Percentiles rank a stretch among this genome's conserved stretches.
phyloP scores from a whole-genome alignment of 2,888 invertebrate species.

The Chalcis sispes region DNA sequence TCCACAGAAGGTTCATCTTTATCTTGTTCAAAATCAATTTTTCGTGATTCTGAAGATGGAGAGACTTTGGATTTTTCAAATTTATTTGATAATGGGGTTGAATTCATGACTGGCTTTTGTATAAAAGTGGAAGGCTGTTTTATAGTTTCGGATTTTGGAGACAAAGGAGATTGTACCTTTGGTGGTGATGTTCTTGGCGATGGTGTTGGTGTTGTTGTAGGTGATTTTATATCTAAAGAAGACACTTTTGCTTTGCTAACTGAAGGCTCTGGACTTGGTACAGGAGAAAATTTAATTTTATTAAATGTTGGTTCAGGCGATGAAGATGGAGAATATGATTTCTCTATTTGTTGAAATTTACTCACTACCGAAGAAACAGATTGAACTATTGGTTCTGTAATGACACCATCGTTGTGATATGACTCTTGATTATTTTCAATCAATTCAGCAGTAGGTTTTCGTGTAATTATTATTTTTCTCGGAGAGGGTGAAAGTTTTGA shows the following conservation, averaged over 20 bases:
- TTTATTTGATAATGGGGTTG: conserved; percentile 60
- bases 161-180: conserved; percentile 62
- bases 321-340: conserved; percentile 68
- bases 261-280: conserved; percentile 70
- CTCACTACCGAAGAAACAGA: conserved; percentile 74
- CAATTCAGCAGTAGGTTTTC: conserved; percentile 66
- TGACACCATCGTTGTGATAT: conserved; percentile 68
- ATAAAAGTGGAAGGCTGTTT: conserved; percentile 56
- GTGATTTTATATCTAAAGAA: conserved; percentile 68
- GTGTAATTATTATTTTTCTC: conserved; percentile 67
- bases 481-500: conserved; percentile 69
- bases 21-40: conserved; percentile 58
- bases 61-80: conserved; percentile 32
- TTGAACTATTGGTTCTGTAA: conserved; percentile 70
- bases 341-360: conserved; percentile 73
- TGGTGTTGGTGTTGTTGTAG: conserved; percentile 66
- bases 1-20: conserved; percentile 57
- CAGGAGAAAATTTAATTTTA: conserved; percentile 71
- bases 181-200: conserved; percentile 69
- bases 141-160: conserved; percentile 64
- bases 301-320: conserved; percentile 69
- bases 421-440: conserved; percentile 65
- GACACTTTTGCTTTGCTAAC: conserved; percentile 60
- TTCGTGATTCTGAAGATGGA: conserved; percentile 51
- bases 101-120: conserved; percentile 58